Evolutionary conservation across 1,140 invertebrate genomes (phyloP).

Genomic region (Platyura marginata): DNA sequence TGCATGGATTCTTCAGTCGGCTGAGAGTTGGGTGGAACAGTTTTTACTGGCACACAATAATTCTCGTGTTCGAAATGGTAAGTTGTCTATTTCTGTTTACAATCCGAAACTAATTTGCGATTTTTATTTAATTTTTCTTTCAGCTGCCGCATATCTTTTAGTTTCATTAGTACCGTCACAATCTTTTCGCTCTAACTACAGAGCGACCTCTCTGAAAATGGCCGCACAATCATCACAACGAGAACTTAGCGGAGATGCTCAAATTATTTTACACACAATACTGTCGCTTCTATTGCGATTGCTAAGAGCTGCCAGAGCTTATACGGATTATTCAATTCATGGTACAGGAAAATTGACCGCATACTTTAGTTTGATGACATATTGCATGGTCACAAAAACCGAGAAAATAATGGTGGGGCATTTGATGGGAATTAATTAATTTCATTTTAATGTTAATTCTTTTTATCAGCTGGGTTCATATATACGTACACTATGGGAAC

Average conservation of each 20-base stretch:
- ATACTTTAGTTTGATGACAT: constrained; percentile 78
- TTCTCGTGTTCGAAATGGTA: constrained; percentile 64
- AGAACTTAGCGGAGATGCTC: constrained; percentile 46
- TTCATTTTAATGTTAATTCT: constrained; percentile 3
- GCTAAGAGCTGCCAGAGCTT: constrained; percentile 62
- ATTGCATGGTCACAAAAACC: constrained; percentile 70
- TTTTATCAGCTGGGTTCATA: constrained; percentile 60
- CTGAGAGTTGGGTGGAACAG: constrained; percentile 78
- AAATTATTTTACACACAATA: constrained; percentile 64
- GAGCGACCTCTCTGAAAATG: constrained; percentile 25
- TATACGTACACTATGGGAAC: constrained; percentile 77
- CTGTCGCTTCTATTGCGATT: constrained; percentile 60
- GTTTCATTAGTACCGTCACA: constrained; percentile 76
- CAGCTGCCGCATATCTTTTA: constrained; percentile 66
- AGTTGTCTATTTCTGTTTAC: constrained; percentile 9
- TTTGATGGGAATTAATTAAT: constrained; percentile 5
- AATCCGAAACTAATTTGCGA: not conserved
- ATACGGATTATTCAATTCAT: constrained; percentile 66
- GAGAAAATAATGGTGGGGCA: constrained; percentile 77
- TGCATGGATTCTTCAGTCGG: constrained; percentile 67
- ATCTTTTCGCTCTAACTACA: constrained; percentile 71
- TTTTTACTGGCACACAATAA: constrained; percentile 73
- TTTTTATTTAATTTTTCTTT: constrained; percentile 10
- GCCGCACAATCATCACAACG: constrained; percentile 9
- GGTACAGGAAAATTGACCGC: constrained; percentile 81